These are phyloP conservation scores for Cancer borealis DNA, from an alignment of 2,888 invertebrate genomes.

Conservation along the genomic window DNA sequence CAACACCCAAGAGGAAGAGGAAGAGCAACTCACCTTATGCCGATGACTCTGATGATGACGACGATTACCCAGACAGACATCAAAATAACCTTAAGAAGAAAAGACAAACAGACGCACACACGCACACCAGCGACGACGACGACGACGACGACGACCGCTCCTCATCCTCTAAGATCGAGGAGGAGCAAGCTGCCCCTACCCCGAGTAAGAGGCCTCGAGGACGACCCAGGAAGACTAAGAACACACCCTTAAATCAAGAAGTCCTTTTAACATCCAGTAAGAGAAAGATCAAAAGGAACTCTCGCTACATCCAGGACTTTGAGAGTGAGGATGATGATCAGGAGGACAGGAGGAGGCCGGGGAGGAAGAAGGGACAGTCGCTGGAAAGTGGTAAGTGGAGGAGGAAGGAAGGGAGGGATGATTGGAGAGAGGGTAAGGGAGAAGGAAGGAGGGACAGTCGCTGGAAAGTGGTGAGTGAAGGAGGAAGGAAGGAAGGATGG, in stretches of 20 bases:
- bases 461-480: background rate
- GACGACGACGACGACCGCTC: too few species aligned
- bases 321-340: background rate
- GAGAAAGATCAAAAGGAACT: background rate
- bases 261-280: background rate
- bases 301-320: background rate
- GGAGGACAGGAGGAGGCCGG: background rate
- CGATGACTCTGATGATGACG: slow-evolving; percentile 6
- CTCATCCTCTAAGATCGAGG: too few species aligned
- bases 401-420: background rate
- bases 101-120: too few species aligned
- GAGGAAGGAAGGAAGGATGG: background rate
- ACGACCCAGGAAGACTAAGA: background rate
- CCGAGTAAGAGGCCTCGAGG: background rate
- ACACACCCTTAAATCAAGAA: background rate
- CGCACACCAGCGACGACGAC: too few species aligned
- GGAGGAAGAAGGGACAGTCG: slow-evolving; percentile 31
- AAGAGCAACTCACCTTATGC: background rate
- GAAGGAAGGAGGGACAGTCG: slow-evolving; percentile 36
- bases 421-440: too few species aligned
- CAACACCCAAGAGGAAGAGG: too few species aligned
- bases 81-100: background rate
- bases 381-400: slow-evolving; percentile 1
- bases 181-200: too few species aligned
- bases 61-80: background rate